Evolutionary conservation across 2,797 vertebrate species (phyloP).

Genomic region (Tangara arthus): DNA sequence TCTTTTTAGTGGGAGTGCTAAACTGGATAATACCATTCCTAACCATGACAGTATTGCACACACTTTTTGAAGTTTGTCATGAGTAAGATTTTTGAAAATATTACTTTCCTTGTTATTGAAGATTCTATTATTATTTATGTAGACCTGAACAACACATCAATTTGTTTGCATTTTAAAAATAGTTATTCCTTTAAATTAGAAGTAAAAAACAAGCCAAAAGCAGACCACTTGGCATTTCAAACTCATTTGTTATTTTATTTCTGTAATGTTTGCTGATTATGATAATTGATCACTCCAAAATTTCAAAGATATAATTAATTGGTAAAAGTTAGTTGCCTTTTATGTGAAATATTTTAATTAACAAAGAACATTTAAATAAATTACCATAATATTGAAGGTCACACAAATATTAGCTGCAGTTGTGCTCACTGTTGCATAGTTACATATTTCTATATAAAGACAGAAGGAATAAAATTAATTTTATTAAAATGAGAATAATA

Average conservation of each 20-base stretch:
- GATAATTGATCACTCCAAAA: constrained; percentile 75
- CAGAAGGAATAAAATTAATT: neutral
- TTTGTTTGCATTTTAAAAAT: neutral
- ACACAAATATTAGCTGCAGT: constrained; percentile 62
- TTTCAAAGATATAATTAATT: constrained; percentile 73
- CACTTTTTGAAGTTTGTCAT: neutral
- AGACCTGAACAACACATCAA: neutral
- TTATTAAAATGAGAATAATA: neutral
- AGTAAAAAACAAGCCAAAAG: constrained; percentile 36
- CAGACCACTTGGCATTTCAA: constrained; percentile 55
- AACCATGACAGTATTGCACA: neutral
- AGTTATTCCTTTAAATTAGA: neutral
- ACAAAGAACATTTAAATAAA: constrained; percentile 77
- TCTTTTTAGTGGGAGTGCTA: neutral
- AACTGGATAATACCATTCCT: neutral
- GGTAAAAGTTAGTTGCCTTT: constrained; percentile 66
- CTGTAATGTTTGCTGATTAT: constrained; percentile 75
- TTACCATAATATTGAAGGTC: constrained; percentile 78
- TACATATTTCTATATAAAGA: neutral
- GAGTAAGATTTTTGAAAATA: neutral
- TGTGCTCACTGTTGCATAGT: constrained; percentile 6
- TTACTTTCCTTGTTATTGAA: neutral
- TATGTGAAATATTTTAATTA: constrained; percentile 78
- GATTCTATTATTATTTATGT: neutral
- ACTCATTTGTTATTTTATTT: constrained; percentile 70